Percentiles rank a stretch among this genome's conserved stretches.
Evolutionary conservation across 2,113 vertebrate genomes (phyloP).

Genomic region (Leucopsar rothschildi): DNA sequence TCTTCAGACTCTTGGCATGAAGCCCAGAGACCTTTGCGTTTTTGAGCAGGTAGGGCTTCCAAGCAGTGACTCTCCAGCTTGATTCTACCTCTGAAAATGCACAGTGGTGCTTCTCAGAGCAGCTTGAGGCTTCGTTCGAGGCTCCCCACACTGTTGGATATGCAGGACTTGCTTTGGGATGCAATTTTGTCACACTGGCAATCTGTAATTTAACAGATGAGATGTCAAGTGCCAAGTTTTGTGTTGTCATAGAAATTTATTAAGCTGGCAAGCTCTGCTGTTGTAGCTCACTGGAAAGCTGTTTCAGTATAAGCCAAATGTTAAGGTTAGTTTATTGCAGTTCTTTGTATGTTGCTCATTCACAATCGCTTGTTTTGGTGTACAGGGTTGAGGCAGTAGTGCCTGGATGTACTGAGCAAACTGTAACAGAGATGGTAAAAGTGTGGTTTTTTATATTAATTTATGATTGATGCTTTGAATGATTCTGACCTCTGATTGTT

Average conservation of each 20-base stretch:
- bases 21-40: background rate
- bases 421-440: background rate
- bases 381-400: background rate
- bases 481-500: background rate
- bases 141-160: background rate
- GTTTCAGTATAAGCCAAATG: constrained; percentile 8
- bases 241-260: constrained; percentile 42
- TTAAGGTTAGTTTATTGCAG: constrained; percentile 16
- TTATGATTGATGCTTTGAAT: background rate
- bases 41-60: background rate
- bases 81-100: background rate
- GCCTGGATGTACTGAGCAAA: background rate
- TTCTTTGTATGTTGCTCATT: constrained; percentile 4
- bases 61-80: background rate
- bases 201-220: constrained; percentile 5
- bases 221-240: constrained; percentile 39
- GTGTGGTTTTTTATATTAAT: accelerated
- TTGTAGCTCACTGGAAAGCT: constrained; percentile 8
- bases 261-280: constrained; percentile 5
- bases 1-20: background rate
- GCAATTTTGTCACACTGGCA: background rate
- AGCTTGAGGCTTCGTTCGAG: background rate
- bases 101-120: background rate
- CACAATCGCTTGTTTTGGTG: background rate
- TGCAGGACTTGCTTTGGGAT: background rate